Evolutionary conservation across 64 coral and sea anemone genomes (phyloP).

Genomic region (Acropora tenuis): DNA sequence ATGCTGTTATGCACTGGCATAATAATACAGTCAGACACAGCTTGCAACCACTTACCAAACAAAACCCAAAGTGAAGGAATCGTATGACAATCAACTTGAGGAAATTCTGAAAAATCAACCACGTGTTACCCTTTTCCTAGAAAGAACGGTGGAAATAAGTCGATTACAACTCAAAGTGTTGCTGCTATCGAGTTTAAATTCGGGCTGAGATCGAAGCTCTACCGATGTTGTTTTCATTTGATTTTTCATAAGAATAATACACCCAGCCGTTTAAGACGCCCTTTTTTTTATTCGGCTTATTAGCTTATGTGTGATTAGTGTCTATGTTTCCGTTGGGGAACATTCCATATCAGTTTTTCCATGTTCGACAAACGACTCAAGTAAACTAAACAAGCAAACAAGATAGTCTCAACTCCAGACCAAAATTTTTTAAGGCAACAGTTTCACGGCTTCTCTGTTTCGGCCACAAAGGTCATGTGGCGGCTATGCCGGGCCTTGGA

Average conservation of each 20-base stretch:
- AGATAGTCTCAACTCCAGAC: background rate
- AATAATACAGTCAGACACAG: too few species aligned
- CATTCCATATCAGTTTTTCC: background rate
- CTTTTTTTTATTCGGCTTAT: background rate
- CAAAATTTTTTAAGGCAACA: background rate
- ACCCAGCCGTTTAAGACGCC: background rate
- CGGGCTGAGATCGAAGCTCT: background rate
- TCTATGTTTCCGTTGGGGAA: conserved; percentile 20
- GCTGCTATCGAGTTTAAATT: background rate
- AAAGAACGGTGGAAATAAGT: too few species aligned
- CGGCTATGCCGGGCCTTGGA: too few species aligned
- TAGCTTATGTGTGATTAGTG: background rate
- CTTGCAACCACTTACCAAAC: too few species aligned
- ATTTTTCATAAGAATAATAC: background rate
- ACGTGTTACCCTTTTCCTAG: too few species aligned
- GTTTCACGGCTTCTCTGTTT: too few species aligned
- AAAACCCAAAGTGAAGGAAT: too few species aligned
- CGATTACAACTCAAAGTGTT: too few species aligned
- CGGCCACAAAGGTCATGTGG: too few species aligned
- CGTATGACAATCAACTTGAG: too few species aligned
- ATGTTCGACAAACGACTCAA: background rate
- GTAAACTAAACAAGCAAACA: background rate
- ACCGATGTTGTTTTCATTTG: background rate
- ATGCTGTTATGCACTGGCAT: too few species aligned
- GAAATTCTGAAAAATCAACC: too few species aligned